Evolutionary conservation across 30 jellyfish, hydroid and myxozoan species (phyloP).

Genomic region (Aurelia aurita): DNA sequence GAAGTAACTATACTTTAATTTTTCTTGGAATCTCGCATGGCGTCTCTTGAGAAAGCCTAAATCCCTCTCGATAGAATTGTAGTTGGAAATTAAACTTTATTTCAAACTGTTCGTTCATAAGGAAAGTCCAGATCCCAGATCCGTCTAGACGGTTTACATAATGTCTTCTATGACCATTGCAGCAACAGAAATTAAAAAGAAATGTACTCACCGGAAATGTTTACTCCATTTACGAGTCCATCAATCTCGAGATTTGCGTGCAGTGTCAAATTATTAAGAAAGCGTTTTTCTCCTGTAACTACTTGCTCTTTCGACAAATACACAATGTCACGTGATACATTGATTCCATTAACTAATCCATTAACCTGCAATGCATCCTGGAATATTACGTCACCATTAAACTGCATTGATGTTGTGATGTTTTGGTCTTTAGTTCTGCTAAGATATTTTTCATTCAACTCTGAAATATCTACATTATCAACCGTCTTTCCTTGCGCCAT

Average conservation of each 20-base stretch:
- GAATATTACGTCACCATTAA: slow-evolving; percentile 39
- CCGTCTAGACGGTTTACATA: too few relatives aligned
- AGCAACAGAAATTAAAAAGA: too few relatives aligned
- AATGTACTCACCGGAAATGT: slow-evolving; percentile 59
- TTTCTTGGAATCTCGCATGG: too few relatives aligned
- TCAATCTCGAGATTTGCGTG: slow-evolving; percentile 20
- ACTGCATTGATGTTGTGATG: slow-evolving; percentile 27
- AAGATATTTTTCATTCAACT: slow-evolving; percentile 33
- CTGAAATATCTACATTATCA: slow-evolving; percentile 87
- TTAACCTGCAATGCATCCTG: slow-evolving; percentile 25
- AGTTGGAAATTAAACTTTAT: too few relatives aligned
- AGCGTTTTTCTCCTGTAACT: slow-evolving; percentile 62
- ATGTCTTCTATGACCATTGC: too few relatives aligned
- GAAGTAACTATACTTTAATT: too few relatives aligned
- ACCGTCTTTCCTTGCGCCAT: slow-evolving; percentile 58
- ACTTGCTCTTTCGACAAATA: slow-evolving; percentile 47
- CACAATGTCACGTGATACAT: slow-evolving; percentile 71
- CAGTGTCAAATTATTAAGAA: slow-evolving; percentile 11
- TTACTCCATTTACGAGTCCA: slow-evolving; percentile 59
- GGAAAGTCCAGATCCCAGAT: too few relatives aligned
- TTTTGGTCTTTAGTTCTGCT: slow-evolving; percentile 67
- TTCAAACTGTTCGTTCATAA: too few relatives aligned
- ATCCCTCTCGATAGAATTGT: too few relatives aligned
- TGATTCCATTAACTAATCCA: slow-evolving; percentile 80
- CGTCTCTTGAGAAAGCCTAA: too few relatives aligned